These are phyloP conservation scores for Ennomos erosarius DNA, from an alignment of 2,888 invertebrate species.

Conservation along the genomic window DNA sequence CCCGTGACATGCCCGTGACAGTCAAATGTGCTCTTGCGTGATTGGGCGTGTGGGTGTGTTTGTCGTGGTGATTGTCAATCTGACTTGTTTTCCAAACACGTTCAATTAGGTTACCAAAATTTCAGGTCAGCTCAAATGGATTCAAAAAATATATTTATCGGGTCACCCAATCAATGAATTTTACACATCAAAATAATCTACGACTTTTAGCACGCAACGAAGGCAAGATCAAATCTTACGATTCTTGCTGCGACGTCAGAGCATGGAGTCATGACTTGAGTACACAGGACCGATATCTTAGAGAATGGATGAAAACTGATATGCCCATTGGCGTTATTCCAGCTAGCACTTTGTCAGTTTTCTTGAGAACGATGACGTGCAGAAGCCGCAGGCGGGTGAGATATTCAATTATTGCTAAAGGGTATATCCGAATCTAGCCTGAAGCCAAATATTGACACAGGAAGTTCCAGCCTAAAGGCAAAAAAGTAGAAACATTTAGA, in stretches of 20 bases:
- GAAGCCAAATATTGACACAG: no score
- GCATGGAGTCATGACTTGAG: constrained; percentile 82
- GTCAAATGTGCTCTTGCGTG: no score
- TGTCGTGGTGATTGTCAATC: constrained; percentile 5
- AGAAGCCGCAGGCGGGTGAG: constrained; percentile 60
- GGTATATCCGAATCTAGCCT: no score
- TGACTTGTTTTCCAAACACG: constrained; percentile 11
- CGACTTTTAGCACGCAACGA: constrained; percentile 75
- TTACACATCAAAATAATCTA: constrained; percentile 40
- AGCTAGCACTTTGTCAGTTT: constrained; percentile 52
- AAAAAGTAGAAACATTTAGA: no score
- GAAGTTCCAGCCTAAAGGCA: no score
- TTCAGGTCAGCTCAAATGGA: constrained; percentile 53
- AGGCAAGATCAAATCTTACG: constrained; percentile 81
- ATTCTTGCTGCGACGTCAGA: constrained; percentile 81
- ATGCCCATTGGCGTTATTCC: constrained; percentile 70
- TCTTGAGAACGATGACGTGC: constrained; percentile 64
- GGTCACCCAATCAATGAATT: constrained; percentile 64
- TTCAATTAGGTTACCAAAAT: constrained; percentile 53
- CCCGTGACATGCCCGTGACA: no score
- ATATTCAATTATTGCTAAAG: background rate
- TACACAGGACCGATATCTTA: constrained; percentile 61
- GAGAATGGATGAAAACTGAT: constrained; percentile 76
- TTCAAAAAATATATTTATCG: constrained; percentile 33
- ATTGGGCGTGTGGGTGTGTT: no score